A percentile compares a stretch with the other conserved stretches of the same genome.
phyloP scores from a whole-genome alignment of 2,888 invertebrate species.

The Troides oblongomaculatus region DNA sequence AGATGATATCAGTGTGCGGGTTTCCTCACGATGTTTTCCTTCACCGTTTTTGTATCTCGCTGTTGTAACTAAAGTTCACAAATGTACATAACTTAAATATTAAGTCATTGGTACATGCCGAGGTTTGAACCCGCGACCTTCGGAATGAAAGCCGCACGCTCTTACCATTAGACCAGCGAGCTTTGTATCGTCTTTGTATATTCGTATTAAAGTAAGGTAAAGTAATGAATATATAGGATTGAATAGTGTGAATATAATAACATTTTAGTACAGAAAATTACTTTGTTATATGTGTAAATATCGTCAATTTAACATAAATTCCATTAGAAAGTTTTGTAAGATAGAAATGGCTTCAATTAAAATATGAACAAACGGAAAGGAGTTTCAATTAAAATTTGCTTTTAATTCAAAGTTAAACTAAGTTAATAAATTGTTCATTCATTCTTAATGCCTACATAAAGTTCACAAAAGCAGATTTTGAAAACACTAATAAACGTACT shows the following conservation, averaged over 20 bases:
- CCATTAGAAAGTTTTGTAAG: constrained; percentile 11
- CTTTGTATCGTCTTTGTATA: too few species aligned
- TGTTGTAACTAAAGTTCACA: too few species aligned
- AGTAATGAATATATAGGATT: not conserved
- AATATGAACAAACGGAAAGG: constrained; percentile 17
- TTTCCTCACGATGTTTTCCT: too few species aligned
- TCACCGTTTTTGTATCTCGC: too few species aligned
- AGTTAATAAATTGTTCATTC: not conserved
- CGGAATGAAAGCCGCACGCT: too few species aligned
- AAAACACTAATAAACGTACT: too few species aligned
- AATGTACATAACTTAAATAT: too few species aligned
- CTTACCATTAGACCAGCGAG: too few species aligned
- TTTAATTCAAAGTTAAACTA: constrained; percentile 4
- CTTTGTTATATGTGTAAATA: not conserved
- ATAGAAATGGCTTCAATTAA: constrained; percentile 14
- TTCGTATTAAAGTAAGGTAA: too few species aligned
- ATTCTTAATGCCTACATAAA: not conserved
- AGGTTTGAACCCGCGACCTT: too few species aligned
- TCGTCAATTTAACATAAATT: not conserved
- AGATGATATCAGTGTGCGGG: too few species aligned
- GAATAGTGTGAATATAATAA: not conserved
- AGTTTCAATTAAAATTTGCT: constrained; percentile 27
- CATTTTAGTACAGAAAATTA: not conserved
- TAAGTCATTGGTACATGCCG: too few species aligned
- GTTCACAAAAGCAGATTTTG: not conserved